Conservation (phyloP, 2,888 invertebrate genomes). For the Rosalia funebris region DNA sequence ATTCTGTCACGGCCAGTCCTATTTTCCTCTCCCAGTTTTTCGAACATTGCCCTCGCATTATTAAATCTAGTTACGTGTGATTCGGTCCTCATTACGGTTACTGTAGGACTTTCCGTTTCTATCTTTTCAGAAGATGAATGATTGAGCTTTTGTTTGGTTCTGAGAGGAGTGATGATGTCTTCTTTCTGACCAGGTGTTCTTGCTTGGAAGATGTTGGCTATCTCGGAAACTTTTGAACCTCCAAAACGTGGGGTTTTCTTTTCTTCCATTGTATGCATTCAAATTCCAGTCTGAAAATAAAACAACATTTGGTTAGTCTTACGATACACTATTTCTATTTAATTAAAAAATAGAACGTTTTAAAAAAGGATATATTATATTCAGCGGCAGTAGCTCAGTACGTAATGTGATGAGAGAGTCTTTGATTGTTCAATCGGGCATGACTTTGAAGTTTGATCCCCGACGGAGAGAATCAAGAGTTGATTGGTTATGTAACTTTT, state of each 20-base stretch:
- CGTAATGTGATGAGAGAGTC: no score
- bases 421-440: not conserved
- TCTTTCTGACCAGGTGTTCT: constrained; percentile 40
- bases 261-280: constrained; percentile 56
- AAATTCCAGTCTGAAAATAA: constrained; percentile 18
- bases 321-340: not conserved
- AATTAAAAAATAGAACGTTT: not conserved
- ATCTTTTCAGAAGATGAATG: constrained; percentile 40
- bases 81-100: constrained; percentile 85
- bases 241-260: constrained; percentile 58
- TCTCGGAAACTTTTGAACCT: constrained; percentile 89
- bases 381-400: no score
- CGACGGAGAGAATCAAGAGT: not conserved
- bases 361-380: no score
- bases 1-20: constrained; percentile 49
- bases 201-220: constrained; percentile 86
- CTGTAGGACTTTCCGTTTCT: constrained; percentile 58
- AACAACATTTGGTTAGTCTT: not conserved
- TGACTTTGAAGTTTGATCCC: not conserved
- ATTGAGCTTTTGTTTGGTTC: constrained; percentile 43
- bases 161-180: constrained; percentile 48
- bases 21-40: constrained; percentile 84
- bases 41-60: constrained; percentile 90
- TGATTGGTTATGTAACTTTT: no score
- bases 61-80: constrained; percentile 89